phyloP scores from a whole-genome alignment of 2,113 vertebrate genomes.

The Forbesichthys agassizii region DNA sequence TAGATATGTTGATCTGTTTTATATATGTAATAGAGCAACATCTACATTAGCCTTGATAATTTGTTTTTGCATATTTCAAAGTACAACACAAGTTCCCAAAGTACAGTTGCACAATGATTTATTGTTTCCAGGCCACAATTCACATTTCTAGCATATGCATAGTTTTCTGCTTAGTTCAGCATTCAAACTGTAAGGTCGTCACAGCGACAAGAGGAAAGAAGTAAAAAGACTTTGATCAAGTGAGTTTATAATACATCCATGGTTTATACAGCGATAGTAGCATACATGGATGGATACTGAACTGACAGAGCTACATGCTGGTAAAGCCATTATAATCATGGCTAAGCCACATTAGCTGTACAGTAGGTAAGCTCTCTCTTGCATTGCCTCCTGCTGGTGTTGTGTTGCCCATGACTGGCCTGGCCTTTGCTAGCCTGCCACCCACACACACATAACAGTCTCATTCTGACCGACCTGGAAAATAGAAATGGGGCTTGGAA shows the following conservation, averaged over 20 bases:
- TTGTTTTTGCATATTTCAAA: slow-evolving; percentile 2
- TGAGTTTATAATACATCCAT: slow-evolving; percentile 11
- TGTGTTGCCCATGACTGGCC: slow-evolving; percentile 19
- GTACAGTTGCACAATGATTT: slow-evolving; percentile 25
- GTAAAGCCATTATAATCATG: slow-evolving; percentile 38
- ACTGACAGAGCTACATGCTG: slow-evolving; percentile 25
- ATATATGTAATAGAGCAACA: slow-evolving; percentile 1
- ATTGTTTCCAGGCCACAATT: slow-evolving; percentile 14
- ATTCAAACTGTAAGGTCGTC: slow-evolving; percentile 37
- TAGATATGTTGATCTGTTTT: background rate
- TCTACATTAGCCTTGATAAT: slow-evolving; percentile 11
- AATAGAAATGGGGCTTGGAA: slow-evolving; percentile 27
- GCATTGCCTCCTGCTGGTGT: slow-evolving; percentile 32
- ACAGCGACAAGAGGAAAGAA: slow-evolving; percentile 37
- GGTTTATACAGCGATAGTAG: background rate
- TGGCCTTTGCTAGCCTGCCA: slow-evolving; percentile 12
- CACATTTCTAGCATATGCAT: slow-evolving; percentile 28
- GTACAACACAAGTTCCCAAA: slow-evolving; percentile 6
- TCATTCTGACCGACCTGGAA: slow-evolving; percentile 3
- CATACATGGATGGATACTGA: slow-evolving; percentile 5
- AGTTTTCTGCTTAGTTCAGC: slow-evolving; percentile 25
- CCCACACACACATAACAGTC: slow-evolving; percentile 29
- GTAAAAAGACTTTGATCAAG: slow-evolving; percentile 16
- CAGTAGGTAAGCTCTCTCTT: slow-evolving; percentile 23
- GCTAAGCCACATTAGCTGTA: slow-evolving; percentile 10